These are phyloP conservation scores for Amphibalanus amphitrite DNA, from an alignment of 1,140 invertebrate genomes.

Conservation along the genomic window DNA sequence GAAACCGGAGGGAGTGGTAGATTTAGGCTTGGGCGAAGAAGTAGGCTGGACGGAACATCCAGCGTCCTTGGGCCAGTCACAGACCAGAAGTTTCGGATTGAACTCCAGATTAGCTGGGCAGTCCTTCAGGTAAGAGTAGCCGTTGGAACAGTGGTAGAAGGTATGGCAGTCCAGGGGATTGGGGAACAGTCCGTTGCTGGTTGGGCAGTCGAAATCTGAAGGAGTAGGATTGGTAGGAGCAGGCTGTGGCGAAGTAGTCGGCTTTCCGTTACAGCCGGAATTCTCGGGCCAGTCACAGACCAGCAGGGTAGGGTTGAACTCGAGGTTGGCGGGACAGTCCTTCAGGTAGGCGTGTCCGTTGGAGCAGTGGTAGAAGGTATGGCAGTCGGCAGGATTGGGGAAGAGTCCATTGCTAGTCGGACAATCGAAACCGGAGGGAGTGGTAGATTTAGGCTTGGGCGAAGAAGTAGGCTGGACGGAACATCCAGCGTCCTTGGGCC, in stretches of 20 bases:
- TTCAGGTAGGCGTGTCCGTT: conserved; percentile 20
- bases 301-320: conserved; percentile 2
- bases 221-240: too few species aligned
- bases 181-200: conserved; percentile 8
- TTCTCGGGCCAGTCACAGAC: conserved; percentile 11
- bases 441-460: too few species aligned
- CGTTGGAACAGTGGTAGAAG: conserved; percentile 16
- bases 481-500: conserved; percentile 16
- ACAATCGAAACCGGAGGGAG: conserved; percentile 1
- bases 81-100: not conserved
- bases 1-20: too few species aligned
- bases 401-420: conserved; percentile 8
- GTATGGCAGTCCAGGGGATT: conserved; percentile 14
- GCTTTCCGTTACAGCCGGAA: not conserved
- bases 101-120: conserved; percentile 14
- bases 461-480: conserved; percentile 2
- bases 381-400: conserved; percentile 13
- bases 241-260: not conserved
- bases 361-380: conserved; percentile 14
- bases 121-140: conserved; percentile 20
- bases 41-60: not conserved
- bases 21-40: too few species aligned
- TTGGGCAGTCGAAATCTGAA: conserved; percentile 7
- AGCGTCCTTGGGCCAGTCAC: conserved; percentile 10
- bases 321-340: conserved; percentile 15